A percentile compares a stretch with the other conserved stretches of the same genome.
phyloP scores from a whole-genome alignment of 2,888 invertebrate genomes.

The Ernsta delagoae region DNA sequence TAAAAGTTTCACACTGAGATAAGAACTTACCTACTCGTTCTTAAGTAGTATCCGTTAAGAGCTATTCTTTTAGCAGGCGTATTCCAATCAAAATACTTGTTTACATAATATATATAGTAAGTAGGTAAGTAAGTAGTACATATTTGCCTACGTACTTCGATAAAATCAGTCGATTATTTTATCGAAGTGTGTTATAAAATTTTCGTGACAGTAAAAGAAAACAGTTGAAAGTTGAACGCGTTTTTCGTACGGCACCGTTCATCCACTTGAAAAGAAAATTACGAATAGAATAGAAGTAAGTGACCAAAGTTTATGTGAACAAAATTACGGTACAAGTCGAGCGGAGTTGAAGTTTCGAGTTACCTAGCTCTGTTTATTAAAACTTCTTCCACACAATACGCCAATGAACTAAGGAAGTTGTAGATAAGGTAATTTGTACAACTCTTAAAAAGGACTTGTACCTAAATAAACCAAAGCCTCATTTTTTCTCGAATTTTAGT shows the following conservation, averaged over 20 bases:
- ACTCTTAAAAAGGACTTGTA: conserved; percentile 4
- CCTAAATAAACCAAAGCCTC: not conserved
- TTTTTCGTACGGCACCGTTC: not conserved
- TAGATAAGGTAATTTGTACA: conserved; percentile 16
- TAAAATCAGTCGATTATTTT: not conserved
- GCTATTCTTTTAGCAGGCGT: conserved; percentile 21
- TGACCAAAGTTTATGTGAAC: conserved; percentile 32
- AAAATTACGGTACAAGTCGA: conserved; percentile 34
- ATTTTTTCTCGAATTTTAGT: too few species aligned
- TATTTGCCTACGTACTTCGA: not conserved
- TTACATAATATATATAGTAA: not conserved
- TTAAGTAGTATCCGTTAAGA: conserved; percentile 14
- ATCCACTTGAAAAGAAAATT: conserved; percentile 27
- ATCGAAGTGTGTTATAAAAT: not conserved
- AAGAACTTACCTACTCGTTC: not conserved
- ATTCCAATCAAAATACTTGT: conserved; percentile 2
- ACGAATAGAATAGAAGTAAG: conserved; percentile 25
- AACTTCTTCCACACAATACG: conserved; percentile 29
- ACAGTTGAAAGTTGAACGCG: conserved; percentile 1
- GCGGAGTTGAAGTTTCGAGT: conserved; percentile 24
- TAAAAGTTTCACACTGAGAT: conserved; percentile 35
- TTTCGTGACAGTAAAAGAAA: not conserved
- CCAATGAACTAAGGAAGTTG: conserved; percentile 32
- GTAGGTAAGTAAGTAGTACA: not conserved
- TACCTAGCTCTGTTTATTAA: conserved; percentile 36